phyloP scores from a whole-genome alignment of 2,888 invertebrate species.

The Gymnosoma rotundatum region DNA sequence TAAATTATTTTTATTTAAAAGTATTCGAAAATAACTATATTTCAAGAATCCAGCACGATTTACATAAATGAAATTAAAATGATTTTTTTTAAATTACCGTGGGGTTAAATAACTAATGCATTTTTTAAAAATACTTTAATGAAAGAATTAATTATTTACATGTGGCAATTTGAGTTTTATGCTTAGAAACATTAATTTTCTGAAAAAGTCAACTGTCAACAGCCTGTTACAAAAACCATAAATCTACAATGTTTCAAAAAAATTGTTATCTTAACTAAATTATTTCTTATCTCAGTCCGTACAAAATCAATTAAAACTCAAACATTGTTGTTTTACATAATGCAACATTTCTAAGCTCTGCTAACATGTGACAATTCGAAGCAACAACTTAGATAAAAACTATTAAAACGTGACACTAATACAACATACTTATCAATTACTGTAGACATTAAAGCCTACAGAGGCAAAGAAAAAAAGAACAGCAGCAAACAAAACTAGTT shows the following conservation, averaged over 20 bases:
- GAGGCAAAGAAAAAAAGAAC: neutral
- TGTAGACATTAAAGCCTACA: neutral
- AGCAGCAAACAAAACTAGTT: constrained; percentile 45
- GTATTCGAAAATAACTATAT: no score
- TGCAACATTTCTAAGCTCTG: constrained; percentile 37
- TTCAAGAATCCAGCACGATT: no score
- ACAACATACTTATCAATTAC: constrained; percentile 44
- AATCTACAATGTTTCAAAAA: constrained; percentile 17
- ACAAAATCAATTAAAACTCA: constrained; percentile 61
- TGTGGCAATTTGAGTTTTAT: no score
- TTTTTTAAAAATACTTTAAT: no score
- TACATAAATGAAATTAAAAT: no score
- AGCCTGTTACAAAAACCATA: neutral
- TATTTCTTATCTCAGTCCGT: constrained; percentile 49
- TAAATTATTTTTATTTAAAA: no score
- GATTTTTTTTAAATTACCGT: no score
- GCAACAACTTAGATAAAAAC: constrained; percentile 55
- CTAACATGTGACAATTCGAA: constrained; percentile 55
- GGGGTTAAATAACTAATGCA: no score
- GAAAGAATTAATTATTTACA: no score
- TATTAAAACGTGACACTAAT: constrained; percentile 69
- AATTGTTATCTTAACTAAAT: constrained; percentile 46
- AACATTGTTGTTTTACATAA: constrained; percentile 62
- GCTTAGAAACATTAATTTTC: neutral
- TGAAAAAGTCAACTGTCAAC: neutral